Base-by-base conservation (phyloP, 2,113 vertebrate species). In the Spermophilus dauricus region DNA sequence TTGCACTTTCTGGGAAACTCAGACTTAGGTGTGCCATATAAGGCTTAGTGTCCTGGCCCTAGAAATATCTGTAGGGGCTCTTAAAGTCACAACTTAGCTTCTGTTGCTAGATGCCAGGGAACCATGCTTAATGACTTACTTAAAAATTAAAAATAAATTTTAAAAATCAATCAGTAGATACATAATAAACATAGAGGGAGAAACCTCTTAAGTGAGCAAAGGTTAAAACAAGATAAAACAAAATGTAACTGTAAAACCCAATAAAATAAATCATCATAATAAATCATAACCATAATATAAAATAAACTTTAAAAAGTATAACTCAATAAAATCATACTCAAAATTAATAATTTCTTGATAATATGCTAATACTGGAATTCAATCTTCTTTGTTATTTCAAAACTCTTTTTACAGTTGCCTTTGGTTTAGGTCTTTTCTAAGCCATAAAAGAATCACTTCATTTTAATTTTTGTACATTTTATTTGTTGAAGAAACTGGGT, bases 401-500 rank as follows among this genome's bases (percentile, higher is more conserved):
- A 51, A 14, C 56, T 53, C 8, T 86, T 90, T 78, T 85, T 73
- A 58, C 2, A 18, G n/a, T 39, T 75, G 17, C 34, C 5, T 86
- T 86, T 82, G 34, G 51, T 45, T 34, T 86, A 85, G 48, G n/a
- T 86, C 18, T 86, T 75, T 84, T 69, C 67, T 78, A 42, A 51
- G 34, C 37, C 58, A 26, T 32, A 67, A 86, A 88, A 88, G 28
- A 85, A 65, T 70, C 9, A 32, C 82, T 94, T 51, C 53, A 37
- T 85, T 95, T 96, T 67, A 53, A 22, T 45, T 65, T 91, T 53
- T 51, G 34, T 26, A 10, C 56, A 26, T 86, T 76, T 58, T 90
- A 75, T 85, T 92, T 89, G 75, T 91, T 53, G 63, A 72, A 63
- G 42, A 96, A 95, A 77, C 32, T 76, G 45, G 76, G 65, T 83